Conservation (phyloP, 2,113 vertebrate species). For the Myiagra hebetior region DNA sequence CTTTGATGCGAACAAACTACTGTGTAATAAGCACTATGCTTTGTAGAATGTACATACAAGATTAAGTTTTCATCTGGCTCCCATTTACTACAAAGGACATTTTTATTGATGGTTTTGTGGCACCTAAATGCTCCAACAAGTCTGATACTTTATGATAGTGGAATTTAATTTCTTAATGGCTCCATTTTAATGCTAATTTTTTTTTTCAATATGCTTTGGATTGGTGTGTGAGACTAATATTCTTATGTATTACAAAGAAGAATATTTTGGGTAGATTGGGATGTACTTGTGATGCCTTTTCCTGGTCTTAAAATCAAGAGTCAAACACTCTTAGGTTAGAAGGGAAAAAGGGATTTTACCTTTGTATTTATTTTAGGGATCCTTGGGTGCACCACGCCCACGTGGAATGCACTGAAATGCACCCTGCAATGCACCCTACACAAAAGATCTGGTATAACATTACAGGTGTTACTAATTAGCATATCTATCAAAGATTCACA, state of each 20-base stretch:
- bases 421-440: too few relatives aligned
- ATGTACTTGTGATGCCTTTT: neutral
- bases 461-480: too few relatives aligned
- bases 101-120: neutral
- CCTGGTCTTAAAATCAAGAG: too few relatives aligned
- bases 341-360: too few relatives aligned
- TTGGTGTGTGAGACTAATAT: neutral
- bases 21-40: neutral
- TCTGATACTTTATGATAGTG: neutral
- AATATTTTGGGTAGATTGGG: neutral
- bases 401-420: too few relatives aligned
- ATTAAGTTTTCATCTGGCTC: neutral
- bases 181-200: neutral
- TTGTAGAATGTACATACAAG: neutral
- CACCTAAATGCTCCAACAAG: neutral
- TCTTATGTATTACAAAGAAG: neutral
- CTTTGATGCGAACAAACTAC: neutral
- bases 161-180: neutral
- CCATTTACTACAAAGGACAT: neutral
- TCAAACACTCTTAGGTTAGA: too few relatives aligned
- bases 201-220: neutral
- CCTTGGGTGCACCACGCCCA: too few relatives aligned
- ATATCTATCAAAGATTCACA: too few relatives aligned
- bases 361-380: too few relatives aligned
- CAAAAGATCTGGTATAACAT: too few relatives aligned